A percentile compares a stretch with the other conserved stretches of the same genome.
phyloP scores from a whole-genome alignment of 1,140 invertebrate species.

The Bombus consobrinus region DNA sequence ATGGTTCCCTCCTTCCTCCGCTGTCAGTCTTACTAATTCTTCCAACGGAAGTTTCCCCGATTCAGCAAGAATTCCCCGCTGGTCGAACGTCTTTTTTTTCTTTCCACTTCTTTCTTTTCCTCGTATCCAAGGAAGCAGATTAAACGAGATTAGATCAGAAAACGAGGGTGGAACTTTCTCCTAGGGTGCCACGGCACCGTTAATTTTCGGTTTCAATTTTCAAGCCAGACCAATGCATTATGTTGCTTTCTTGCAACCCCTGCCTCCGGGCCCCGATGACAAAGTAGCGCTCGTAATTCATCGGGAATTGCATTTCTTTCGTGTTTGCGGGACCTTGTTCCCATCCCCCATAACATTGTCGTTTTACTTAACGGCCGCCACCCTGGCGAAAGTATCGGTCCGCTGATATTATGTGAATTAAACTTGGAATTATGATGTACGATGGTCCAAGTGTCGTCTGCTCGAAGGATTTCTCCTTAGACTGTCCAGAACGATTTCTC shows the following conservation, averaged over 20 bases:
- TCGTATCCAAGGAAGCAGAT: background rate
- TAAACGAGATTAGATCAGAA: constrained; percentile 28
- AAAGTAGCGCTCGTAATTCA: constrained; percentile 67
- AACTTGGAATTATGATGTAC: background rate
- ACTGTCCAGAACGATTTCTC: background rate
- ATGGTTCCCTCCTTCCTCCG: background rate
- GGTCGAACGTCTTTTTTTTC: background rate
- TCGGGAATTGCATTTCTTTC: constrained; percentile 67
- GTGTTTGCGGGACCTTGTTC: background rate
- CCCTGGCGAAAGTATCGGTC: background rate
- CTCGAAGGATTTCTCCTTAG: background rate
- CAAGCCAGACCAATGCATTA: constrained; percentile 49
- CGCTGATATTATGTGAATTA: constrained; percentile 14
- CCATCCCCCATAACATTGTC: background rate
- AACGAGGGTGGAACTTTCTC: background rate
- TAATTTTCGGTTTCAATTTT: constrained; percentile 64
- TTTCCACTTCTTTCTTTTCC: background rate
- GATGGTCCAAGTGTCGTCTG: background rate
- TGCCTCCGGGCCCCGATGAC: constrained; percentile 46
- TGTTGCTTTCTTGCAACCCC: constrained; percentile 37
- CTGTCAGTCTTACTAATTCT: constrained; percentile 1
- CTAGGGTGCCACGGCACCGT: constrained; percentile 8
- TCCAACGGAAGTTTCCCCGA: background rate
- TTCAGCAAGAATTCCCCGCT: constrained; percentile 22
- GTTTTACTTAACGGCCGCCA: constrained; percentile 5